phyloP scores from a whole-genome alignment of 2,113 vertebrate species.

The Platichthys stellatus region DNA sequence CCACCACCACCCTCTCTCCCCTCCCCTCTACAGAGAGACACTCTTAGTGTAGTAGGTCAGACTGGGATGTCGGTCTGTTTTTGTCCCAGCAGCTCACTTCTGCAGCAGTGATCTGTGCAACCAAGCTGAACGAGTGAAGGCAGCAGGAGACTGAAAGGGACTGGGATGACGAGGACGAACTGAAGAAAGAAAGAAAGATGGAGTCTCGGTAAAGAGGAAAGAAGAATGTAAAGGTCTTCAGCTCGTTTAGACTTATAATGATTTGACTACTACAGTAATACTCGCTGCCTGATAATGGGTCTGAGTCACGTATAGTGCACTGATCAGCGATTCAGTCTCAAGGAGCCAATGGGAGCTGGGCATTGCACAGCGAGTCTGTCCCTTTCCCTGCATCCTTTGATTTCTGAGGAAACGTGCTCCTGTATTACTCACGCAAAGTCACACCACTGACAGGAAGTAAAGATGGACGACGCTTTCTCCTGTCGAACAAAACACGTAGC shows the following conservation, averaged over 20 bases:
- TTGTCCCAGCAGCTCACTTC: conserved; percentile 15
- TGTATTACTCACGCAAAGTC: neutral
- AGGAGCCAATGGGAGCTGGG: conserved; percentile 10
- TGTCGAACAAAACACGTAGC: no score
- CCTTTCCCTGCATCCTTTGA: conserved; percentile 14
- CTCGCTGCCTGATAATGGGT: neutral
- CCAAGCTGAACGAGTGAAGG: conserved; percentile 46
- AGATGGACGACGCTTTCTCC: no score
- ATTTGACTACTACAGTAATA: conserved; percentile 8
- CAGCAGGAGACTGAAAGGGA: conserved; percentile 21
- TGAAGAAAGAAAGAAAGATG: neutral
- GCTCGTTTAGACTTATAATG: neutral
- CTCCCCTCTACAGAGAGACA: conserved; percentile 8
- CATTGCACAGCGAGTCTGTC: conserved; percentile 7
- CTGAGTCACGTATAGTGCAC: conserved; percentile 3
- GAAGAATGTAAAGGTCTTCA: neutral
- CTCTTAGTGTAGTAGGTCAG: conserved; percentile 31
- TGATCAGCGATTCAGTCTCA: neutral
- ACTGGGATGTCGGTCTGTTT: conserved; percentile 14
- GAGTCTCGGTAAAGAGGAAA: neutral
- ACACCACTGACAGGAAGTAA: no score
- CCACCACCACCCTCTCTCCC: neutral
- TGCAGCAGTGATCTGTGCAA: conserved; percentile 24
- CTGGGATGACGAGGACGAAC: conserved; percentile 26
- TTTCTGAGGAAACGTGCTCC: neutral